Evolutionary conservation across 2,888 invertebrate species (phyloP).

Genomic region (Drosophila neotestacea): DNA sequence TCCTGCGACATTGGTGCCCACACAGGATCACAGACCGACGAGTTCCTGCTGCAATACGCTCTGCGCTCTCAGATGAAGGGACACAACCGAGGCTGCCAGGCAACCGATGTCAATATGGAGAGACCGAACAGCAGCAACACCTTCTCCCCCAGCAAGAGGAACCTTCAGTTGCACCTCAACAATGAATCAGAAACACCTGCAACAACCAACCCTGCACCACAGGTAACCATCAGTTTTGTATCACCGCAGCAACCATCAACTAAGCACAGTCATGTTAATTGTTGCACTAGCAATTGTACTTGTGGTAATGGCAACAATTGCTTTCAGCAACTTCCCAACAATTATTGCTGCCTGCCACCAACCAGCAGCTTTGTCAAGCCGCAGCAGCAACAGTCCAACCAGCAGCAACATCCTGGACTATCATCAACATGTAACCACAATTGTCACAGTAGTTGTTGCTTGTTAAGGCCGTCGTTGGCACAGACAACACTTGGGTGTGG

Average conservation of each 20-base stretch:
- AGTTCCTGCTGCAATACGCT: constrained; percentile 33
- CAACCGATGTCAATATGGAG: constrained; percentile 22
- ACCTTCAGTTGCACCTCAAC: background rate
- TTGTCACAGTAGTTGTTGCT: constrained; percentile 37
- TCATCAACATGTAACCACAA: constrained; percentile 16
- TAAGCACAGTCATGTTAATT: constrained; percentile 10
- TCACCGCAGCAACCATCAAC: constrained; percentile 2
- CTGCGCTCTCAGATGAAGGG: constrained; percentile 11
- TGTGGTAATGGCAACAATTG: constrained; percentile 33
- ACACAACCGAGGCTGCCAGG: constrained; percentile 44
- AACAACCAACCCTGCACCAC: constrained; percentile 25
- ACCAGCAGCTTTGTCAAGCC: constrained; percentile 2
- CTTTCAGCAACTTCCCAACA: constrained; percentile 25
- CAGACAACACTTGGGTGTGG: constrained; percentile 22
- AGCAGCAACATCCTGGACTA: constrained; percentile 9
- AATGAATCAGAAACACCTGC: background rate
- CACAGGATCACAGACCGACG: constrained; percentile 53
- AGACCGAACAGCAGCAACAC: background rate
- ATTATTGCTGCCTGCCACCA: background rate
- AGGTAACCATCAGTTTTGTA: constrained; percentile 51
- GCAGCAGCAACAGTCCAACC: constrained; percentile 4
- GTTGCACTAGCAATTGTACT: constrained; percentile 3
- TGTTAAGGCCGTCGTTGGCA: constrained; percentile 26
- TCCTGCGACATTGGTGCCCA: constrained; percentile 34
- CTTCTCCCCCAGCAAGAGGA: background rate